phyloP scores from a whole-genome alignment of 2,888 invertebrate genomes.

The Pinctada fucata region DNA sequence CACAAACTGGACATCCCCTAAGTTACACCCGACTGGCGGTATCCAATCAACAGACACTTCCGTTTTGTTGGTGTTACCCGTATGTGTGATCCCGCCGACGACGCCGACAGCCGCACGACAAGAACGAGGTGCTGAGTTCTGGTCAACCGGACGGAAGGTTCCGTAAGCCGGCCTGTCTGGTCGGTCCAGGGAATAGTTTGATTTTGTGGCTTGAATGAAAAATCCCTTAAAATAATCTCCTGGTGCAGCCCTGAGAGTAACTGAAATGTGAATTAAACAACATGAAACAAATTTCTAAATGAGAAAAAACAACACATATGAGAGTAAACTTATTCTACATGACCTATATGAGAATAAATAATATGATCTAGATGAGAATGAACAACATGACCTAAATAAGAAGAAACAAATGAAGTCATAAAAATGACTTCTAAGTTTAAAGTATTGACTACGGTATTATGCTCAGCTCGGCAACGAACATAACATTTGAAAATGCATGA shows the following conservation, averaged over 20 bases:
- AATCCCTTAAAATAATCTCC: constrained; percentile 39
- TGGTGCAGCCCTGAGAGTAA: constrained; percentile 31
- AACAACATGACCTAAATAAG: too few species aligned
- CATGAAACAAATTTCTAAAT: too few species aligned
- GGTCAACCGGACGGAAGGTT: constrained; percentile 33
- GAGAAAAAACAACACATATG: too few species aligned
- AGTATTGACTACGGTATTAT: too few species aligned
- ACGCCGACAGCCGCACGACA: constrained; percentile 36
- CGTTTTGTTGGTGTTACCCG: constrained; percentile 35
- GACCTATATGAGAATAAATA: too few species aligned
- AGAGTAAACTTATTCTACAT: too few species aligned
- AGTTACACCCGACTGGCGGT: constrained; percentile 35
- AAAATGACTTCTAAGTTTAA: too few species aligned
- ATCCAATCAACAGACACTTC: constrained; percentile 36
- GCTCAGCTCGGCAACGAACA: too few species aligned
- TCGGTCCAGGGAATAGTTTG: constrained; percentile 25
- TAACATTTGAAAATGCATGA: too few species aligned
- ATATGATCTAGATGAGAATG: too few species aligned
- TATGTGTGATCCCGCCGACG: constrained; percentile 41
- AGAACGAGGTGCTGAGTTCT: constrained; percentile 30
- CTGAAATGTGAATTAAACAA: constrained; percentile 17
- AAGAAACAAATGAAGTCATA: too few species aligned
- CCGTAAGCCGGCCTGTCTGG: constrained; percentile 38
- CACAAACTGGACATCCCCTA: constrained; percentile 41
- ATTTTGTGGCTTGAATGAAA: constrained; percentile 38